Conservation (phyloP, 2,113 vertebrate species). For the Bucco capensis region DNA sequence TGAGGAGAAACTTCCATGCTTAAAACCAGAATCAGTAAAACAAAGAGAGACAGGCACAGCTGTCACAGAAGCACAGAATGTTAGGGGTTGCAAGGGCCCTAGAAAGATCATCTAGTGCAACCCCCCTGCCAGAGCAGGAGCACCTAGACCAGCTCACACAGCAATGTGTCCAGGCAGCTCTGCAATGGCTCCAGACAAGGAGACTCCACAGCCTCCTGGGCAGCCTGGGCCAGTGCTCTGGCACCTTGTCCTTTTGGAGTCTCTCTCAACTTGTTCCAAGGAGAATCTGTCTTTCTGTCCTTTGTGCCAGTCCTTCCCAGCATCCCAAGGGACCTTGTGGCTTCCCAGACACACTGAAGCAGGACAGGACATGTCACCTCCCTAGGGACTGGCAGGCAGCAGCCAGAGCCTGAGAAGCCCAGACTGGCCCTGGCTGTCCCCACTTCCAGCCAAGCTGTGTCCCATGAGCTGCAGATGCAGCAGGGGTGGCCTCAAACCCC, state of each 20-base stretch:
- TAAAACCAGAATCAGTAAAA: neutral
- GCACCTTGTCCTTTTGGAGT: neutral
- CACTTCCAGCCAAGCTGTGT: neutral
- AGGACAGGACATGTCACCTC: neutral
- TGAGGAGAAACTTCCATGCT: neutral
- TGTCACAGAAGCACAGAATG: no score
- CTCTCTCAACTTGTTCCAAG: neutral
- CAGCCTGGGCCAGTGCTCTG: no score
- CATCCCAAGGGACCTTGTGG: neutral
- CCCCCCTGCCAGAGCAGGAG: no score
- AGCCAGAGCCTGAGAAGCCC: neutral
- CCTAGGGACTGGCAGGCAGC: neutral
- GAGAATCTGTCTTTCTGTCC: neutral
- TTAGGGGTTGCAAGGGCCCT: no score
- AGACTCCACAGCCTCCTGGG: no score
- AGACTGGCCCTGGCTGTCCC: neutral
- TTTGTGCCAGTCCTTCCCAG: neutral
- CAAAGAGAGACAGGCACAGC: neutral
- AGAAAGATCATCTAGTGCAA: no score
- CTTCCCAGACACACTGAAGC: neutral
- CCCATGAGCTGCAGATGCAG: neutral
- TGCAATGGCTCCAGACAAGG: no score
- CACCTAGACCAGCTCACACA: no score
- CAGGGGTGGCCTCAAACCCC: neutral
- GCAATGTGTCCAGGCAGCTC: no score